Evolutionary conservation across 2,113 vertebrate species (phyloP).

Genomic region (Clinocottus analis): DNA sequence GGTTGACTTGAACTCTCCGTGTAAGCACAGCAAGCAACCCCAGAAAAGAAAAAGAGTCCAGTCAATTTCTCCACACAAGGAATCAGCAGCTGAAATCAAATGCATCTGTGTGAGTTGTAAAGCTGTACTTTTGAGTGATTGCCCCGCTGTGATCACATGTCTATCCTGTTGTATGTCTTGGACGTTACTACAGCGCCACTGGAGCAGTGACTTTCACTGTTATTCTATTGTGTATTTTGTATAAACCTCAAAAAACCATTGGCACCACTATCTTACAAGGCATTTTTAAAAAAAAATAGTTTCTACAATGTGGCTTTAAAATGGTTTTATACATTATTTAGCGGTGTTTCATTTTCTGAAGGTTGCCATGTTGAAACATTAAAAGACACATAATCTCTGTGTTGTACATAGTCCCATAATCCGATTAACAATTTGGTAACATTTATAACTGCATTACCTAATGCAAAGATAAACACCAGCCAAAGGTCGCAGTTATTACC

Average conservation of each 20-base stretch:
- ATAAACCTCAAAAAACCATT: background rate
- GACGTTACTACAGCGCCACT: background rate
- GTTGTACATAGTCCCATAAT: background rate
- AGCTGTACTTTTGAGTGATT: background rate
- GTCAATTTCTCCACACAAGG: background rate
- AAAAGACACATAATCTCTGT: background rate
- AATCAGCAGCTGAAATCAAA: constrained; percentile 14
- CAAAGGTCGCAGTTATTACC: background rate
- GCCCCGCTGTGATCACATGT: background rate
- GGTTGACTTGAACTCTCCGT: constrained; percentile 21
- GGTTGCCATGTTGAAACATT: background rate
- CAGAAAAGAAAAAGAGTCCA: background rate
- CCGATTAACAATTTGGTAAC: background rate
- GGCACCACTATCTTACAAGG: background rate
- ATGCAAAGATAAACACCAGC: background rate
- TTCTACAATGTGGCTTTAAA: background rate
- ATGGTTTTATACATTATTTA: background rate
- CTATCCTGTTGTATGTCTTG: background rate
- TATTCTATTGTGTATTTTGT: background rate
- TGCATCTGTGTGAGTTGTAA: background rate
- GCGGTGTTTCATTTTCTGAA: background rate
- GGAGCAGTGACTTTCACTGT: background rate
- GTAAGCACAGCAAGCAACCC: constrained; percentile 7
- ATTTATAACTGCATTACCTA: background rate
- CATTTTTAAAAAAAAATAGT: background rate